Evolutionary conservation across 2,797 vertebrate genomes (phyloP).

Genomic region (Tarsius wallacei): DNA sequence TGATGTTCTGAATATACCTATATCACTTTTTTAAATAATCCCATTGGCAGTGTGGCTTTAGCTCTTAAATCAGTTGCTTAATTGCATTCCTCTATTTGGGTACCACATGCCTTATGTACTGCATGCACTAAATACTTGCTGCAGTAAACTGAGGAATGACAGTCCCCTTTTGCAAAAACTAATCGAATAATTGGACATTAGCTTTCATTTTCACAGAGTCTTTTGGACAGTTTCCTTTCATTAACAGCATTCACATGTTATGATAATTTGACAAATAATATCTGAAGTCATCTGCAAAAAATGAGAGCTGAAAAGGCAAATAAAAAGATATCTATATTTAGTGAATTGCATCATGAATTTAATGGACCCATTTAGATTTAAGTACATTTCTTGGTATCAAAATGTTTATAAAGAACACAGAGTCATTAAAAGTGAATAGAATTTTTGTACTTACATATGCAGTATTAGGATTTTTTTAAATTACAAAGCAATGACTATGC

Average conservation of each 20-base stretch:
- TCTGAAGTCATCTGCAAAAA: neutral
- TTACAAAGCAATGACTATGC: neutral
- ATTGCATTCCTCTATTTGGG: conserved; percentile 74
- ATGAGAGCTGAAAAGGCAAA: neutral
- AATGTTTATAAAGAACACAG: conserved; percentile 7
- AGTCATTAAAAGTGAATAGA: neutral
- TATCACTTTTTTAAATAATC: conserved; percentile 83
- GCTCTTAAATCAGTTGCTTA: conserved; percentile 79
- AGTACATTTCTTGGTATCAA: conserved; percentile 3
- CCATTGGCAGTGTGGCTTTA: conserved; percentile 69
- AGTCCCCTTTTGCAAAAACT: conserved; percentile 80
- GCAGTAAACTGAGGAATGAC: conserved; percentile 75
- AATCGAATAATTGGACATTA: conserved; percentile 37
- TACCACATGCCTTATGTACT: neutral
- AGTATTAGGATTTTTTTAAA: neutral
- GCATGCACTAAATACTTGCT: conserved; percentile 35
- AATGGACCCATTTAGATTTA: neutral
- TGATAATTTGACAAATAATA: neutral
- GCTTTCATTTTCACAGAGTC: conserved; percentile 69
- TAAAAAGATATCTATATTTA: neutral
- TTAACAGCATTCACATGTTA: neutral
- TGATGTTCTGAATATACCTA: conserved; percentile 73
- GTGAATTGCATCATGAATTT: neutral
- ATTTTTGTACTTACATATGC: neutral
- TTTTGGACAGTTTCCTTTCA: conserved; percentile 43